A percentile compares a stretch with the other conserved stretches of the same genome.
phyloP scores from a whole-genome alignment of 1,140 invertebrate genomes.

The Tetramorium simillimum region DNA sequence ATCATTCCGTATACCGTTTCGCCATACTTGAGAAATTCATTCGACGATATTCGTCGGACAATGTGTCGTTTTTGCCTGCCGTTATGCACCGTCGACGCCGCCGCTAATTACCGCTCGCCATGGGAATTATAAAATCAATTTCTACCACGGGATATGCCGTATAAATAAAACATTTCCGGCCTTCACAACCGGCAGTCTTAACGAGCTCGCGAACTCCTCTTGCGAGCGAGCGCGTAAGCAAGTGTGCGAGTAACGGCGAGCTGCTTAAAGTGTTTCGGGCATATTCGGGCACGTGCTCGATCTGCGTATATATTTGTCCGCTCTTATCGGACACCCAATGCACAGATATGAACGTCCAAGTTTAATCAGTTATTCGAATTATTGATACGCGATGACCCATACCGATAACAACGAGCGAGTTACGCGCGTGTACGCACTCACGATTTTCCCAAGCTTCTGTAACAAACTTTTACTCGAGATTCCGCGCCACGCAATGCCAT shows the following conservation, averaged over 20 bases:
- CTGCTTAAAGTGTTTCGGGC: constrained; percentile 21
- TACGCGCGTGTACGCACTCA: not conserved
- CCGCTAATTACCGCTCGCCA: constrained; percentile 50
- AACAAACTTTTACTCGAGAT: not conserved
- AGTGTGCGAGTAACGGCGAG: constrained; percentile 14
- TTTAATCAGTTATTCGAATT: constrained; percentile 60
- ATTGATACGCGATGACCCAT: constrained; percentile 57
- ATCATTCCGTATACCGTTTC: not conserved
- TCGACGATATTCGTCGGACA: constrained; percentile 27
- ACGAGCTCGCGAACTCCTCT: constrained; percentile 36
- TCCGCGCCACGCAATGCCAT: not conserved
- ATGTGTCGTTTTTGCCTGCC: constrained; percentile 41
- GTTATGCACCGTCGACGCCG: constrained; percentile 41
- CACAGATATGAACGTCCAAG: constrained; percentile 19
- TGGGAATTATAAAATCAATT: constrained; percentile 59
- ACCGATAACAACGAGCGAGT: constrained; percentile 22
- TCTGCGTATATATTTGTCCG: constrained; percentile 57
- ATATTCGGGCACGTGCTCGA: constrained; percentile 38
- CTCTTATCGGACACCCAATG: constrained; percentile 52
- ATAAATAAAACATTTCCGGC: constrained; percentile 59
- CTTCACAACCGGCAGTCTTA: constrained; percentile 45
- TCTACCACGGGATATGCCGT: constrained; percentile 35
- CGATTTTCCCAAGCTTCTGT: not conserved
- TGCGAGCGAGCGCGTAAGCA: not conserved
- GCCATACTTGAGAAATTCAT: constrained; percentile 32